A percentile compares a stretch with the other conserved stretches of the same genome.
Evolutionary conservation across 2,113 vertebrate genomes (phyloP).

Genomic region (Physeter macrocephalus): DNA sequence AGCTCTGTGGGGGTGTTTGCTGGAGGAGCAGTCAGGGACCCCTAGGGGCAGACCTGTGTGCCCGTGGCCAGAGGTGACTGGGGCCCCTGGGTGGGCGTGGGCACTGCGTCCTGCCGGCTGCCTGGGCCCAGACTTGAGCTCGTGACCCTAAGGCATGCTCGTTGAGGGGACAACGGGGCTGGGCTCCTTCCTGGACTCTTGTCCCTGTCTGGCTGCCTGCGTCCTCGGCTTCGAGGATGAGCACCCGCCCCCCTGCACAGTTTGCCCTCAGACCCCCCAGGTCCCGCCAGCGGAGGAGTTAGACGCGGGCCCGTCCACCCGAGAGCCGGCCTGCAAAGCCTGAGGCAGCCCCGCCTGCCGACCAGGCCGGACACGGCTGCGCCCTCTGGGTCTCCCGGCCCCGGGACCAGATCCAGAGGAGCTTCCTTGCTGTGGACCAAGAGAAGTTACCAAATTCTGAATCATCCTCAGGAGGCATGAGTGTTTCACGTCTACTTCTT

Average conservation of each 20-base stretch:
- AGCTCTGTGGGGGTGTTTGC: background rate
- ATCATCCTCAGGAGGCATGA: background rate
- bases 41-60: background rate
- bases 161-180: background rate
- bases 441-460: background rate
- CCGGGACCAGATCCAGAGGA: rapidly evolving
- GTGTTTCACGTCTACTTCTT: background rate
- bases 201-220: no score
- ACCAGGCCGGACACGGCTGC: rapidly evolving
- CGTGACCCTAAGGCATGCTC: background rate
- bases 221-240: background rate
- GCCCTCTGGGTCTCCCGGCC: rapidly evolving
- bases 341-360: no score
- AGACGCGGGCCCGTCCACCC: rapidly evolving
- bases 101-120: background rate
- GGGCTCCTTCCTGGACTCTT: background rate
- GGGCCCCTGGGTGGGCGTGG: background rate
- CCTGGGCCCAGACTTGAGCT: background rate
- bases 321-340: background rate
- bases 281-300: rapidly evolving
- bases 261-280: background rate
- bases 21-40: background rate
- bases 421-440: rapidly evolving
- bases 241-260: background rate
- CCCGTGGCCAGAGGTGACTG: background rate